Evolutionary conservation across 1,140 invertebrate species (phyloP).

Genomic region (Drosophila pseudoobscura): DNA sequence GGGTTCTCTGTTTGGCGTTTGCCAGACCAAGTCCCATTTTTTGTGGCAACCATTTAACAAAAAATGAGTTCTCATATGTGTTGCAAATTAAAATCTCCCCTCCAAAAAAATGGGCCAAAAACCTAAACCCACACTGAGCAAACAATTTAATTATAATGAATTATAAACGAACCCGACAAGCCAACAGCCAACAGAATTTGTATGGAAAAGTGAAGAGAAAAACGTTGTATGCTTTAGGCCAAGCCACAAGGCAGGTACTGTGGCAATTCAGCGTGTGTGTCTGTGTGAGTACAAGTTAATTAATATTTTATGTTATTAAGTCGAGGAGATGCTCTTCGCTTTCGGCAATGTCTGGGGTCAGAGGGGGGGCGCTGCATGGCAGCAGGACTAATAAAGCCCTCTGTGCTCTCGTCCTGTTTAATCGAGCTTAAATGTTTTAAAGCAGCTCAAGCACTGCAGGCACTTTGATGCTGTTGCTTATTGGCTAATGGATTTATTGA

Average conservation of each 20-base stretch:
- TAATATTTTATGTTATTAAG: slow-evolving; percentile 81
- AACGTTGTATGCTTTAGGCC: slow-evolving; percentile 21
- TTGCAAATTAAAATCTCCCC: slow-evolving; percentile 64
- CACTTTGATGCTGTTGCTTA: slow-evolving; percentile 8
- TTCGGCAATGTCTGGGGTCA: slow-evolving; percentile 10
- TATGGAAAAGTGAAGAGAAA: slow-evolving; percentile 39
- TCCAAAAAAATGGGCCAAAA: slow-evolving; percentile 23
- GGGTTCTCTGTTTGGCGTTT: slow-evolving; percentile 40
- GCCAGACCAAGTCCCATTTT: slow-evolving; percentile 49
- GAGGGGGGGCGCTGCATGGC: slow-evolving; percentile 11
- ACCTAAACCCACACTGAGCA: slow-evolving; percentile 51
- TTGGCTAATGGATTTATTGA: slow-evolving; percentile 24
- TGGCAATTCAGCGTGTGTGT: slow-evolving; percentile 7
- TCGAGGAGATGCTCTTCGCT: slow-evolving; percentile 31
- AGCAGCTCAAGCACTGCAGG: slow-evolving; percentile 55
- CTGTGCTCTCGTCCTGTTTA: slow-evolving; percentile 55
- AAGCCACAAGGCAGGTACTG: slow-evolving; percentile 54
- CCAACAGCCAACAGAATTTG: slow-evolving; percentile 42
- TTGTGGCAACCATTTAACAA: slow-evolving; percentile 64
- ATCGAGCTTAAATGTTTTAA: slow-evolving; percentile 67
- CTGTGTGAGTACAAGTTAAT: slow-evolving; percentile 61
- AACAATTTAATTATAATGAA: slow-evolving; percentile 82
- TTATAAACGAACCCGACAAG: slow-evolving; percentile 65
- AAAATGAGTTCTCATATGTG: slow-evolving; percentile 13
- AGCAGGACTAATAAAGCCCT: slow-evolving; percentile 54